Conservation (phyloP, 2,888 invertebrate species). For the Oscheius onirici region DNA sequence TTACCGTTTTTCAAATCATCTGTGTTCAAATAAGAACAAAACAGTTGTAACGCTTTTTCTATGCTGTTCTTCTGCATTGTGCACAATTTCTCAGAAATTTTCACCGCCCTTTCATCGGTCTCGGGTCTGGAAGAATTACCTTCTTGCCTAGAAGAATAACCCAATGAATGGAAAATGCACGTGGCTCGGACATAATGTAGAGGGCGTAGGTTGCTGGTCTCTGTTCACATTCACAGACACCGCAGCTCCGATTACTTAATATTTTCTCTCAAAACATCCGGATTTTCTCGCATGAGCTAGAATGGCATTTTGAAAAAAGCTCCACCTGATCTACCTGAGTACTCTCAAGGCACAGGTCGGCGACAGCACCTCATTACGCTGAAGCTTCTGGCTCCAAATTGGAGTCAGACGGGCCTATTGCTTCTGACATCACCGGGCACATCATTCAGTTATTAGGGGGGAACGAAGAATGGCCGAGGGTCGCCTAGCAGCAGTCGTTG, state of each 20-base stretch:
- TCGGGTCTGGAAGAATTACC: too few relatives aligned
- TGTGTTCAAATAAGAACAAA: too few relatives aligned
- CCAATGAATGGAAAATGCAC: slow-evolving; percentile 11
- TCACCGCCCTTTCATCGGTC: too few relatives aligned
- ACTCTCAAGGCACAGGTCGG: neutral
- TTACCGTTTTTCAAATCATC: too few relatives aligned
- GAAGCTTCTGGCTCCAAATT: slow-evolving; percentile 24
- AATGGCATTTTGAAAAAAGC: neutral
- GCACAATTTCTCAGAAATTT: too few relatives aligned
- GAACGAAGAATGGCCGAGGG: neutral
- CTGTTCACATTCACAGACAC: slow-evolving; percentile 2
- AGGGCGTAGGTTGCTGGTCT: slow-evolving; percentile 3
- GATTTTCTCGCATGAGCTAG: neutral
- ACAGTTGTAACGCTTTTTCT: too few relatives aligned
- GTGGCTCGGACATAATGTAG: slow-evolving; percentile 11
- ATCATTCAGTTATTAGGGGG: slow-evolving; percentile 30
- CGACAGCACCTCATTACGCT: slow-evolving; percentile 25
- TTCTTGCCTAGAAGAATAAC: too few relatives aligned
- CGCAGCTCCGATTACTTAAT: slow-evolving; percentile 4
- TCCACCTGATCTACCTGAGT: slow-evolving; percentile 8
- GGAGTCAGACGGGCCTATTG: slow-evolving; percentile 19
- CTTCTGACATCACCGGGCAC: slow-evolving; percentile 28
- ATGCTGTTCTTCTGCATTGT: too few relatives aligned
- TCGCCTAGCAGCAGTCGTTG: slow-evolving; percentile 16
- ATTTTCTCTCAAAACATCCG: neutral